phyloP scores from a whole-genome alignment of 2,797 vertebrate species.

The Acrossocheilus fasciatus region DNA sequence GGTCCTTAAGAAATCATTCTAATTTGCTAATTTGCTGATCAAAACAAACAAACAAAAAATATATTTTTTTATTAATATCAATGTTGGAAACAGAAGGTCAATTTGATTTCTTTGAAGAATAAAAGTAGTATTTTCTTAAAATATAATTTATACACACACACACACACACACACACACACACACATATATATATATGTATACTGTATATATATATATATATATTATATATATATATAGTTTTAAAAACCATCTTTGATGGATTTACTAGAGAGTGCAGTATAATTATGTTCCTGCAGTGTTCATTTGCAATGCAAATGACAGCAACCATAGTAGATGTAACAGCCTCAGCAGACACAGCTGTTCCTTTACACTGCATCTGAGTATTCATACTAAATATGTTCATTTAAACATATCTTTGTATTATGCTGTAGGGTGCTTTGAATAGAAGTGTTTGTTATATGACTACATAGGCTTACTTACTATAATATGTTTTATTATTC shows the following conservation, averaged over 20 bases:
- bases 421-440: background rate
- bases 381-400: background rate
- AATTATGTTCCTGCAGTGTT: background rate
- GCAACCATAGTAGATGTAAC: background rate
- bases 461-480: background rate
- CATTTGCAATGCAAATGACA: slow-evolving; percentile 36
- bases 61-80: background rate
- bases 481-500: background rate
- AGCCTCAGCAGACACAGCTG: background rate
- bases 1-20: background rate
- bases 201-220: background rate
- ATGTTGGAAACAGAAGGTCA: background rate
- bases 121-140: background rate
- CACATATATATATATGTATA: background rate
- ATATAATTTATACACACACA: too few species aligned
- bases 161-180: too few species aligned
- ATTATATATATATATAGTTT: background rate
- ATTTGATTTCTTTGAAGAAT: background rate
- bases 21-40: background rate
- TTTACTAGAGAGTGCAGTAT: background rate
- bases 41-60: too few species aligned
- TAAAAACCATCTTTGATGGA: background rate
- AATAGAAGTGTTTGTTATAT: background rate
- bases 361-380: background rate
- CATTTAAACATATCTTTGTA: background rate